Percentiles rank a stretch among this genome's conserved stretches.
Evolutionary conservation across 2,113 vertebrate species (phyloP).

Genomic region (Sylvia atricapilla): DNA sequence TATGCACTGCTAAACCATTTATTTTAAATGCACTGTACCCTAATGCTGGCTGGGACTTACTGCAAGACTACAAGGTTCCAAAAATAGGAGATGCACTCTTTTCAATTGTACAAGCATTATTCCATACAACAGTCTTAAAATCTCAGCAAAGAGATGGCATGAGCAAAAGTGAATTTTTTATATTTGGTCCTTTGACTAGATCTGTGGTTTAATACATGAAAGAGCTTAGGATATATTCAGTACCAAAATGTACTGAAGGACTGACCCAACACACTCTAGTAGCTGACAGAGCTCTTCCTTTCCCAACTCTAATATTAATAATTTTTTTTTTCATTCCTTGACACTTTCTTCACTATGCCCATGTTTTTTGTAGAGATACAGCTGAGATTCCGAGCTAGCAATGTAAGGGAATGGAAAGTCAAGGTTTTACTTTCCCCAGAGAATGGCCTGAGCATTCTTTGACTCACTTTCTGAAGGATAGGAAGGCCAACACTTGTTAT

Average conservation of each 20-base stretch:
- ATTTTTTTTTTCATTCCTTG: neutral
- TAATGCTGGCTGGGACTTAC: neutral
- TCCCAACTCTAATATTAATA: neutral
- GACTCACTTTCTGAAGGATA: neutral
- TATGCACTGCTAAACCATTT: neutral
- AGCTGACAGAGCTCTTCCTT: neutral
- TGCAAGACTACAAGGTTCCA: neutral
- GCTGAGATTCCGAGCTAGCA: neutral
- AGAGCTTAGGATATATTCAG: neutral
- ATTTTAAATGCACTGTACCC: neutral
- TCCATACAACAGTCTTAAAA: neutral
- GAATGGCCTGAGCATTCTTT: neutral
- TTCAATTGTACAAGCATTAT: neutral
- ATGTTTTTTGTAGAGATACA: neutral
- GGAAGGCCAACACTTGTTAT: neutral
- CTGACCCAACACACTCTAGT: neutral
- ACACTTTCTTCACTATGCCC: neutral
- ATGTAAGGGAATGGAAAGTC: neutral
- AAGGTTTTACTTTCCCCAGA: neutral
- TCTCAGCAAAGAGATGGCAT: neutral
- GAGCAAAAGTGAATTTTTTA: neutral
- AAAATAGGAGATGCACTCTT: neutral
- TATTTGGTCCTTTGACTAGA: neutral
- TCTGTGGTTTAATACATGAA: neutral
- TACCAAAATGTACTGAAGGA: neutral